Base-by-base conservation (phyloP, 92 coral and sea anemone species). In the Palythoa heliodiscus region DNA sequence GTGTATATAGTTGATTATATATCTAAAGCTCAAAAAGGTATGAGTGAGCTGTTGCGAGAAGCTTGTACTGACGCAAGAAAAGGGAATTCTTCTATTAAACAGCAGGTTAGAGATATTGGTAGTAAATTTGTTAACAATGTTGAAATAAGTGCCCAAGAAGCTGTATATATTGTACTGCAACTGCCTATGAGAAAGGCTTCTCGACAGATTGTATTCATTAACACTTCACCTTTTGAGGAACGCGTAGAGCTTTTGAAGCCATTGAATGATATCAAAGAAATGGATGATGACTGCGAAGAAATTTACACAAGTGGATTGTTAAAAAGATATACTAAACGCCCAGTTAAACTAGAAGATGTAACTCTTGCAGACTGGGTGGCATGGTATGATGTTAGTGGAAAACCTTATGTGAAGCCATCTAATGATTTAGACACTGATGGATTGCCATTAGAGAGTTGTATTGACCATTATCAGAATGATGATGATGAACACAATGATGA, bases 301-400 rank as follows among this genome's bases (percentile, higher is more conserved):
- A 89, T 89, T 52, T 85, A 87, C 85, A 84, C 93, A 69, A 86
- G 87, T 75, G 90, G 95, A 67, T 72, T 92, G 76, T 76, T 92
- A 24, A 86, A 92, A 71, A 84, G 90, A 87, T 87, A 89, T 86
- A 70, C 77, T 71, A 86, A 91, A 73, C 90, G 95, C 16, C 92
- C 95, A 75, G 61, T 29, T 70, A 87, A 83, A 77, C 88, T 70
- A 16, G 87, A 91, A 83, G 77, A 90, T 87, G 83, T 87, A 60
- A 87, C 93, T 74, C 85, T 90, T 47, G 93, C 93, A 82, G 95
- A 89, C 91, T 91, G 93, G 93, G 93, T 75, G 40, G 94, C 92
- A 88, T 91, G 92, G 93, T 91, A 91, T 91, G 91, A 91, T 25
- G 1, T 7, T 75, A 50, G 72, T 81, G 64, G 75, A n/a, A 80